A percentile compares a stretch with the other conserved stretches of the same genome.
phyloP scores from a whole-genome alignment of 2,797 vertebrate species.

The Semaprochilodus insignis region DNA sequence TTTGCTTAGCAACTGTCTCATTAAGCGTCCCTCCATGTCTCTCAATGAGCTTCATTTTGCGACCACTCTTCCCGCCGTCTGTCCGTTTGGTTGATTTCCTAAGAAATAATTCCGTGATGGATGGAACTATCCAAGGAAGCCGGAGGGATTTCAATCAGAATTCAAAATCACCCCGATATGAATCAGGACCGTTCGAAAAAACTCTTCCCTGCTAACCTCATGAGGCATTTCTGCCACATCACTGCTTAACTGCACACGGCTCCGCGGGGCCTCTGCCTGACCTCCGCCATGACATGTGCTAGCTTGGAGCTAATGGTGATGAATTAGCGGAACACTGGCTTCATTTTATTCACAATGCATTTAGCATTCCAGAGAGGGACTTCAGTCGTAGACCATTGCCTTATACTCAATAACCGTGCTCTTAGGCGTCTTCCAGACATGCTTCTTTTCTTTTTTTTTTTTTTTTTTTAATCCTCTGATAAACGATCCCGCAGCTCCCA shows the following conservation, averaged over 20 bases:
- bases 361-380: slow-evolving; percentile 24
- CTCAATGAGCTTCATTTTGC: background rate
- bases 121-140: too few species aligned
- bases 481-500: slow-evolving; percentile 20
- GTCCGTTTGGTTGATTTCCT: background rate
- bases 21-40: background rate
- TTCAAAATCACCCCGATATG: background rate
- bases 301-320: slow-evolving; percentile 47
- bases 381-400: slow-evolving; percentile 34
- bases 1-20: background rate
- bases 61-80: background rate
- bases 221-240: slow-evolving; percentile 33
- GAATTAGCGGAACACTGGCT: slow-evolving; percentile 37
- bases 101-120: too few species aligned
- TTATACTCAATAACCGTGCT: slow-evolving; percentile 5
- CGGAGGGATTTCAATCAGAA: too few species aligned
- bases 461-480: background rate
- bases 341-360: slow-evolving; percentile 41
- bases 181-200: background rate
- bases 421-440: slow-evolving; percentile 25
- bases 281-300: slow-evolving; percentile 27
- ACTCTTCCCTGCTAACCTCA: slow-evolving; percentile 10
- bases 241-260: slow-evolving; percentile 39
- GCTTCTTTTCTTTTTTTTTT: too few species aligned
- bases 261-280: slow-evolving; percentile 23